Base-by-base conservation (phyloP, 2,888 invertebrate species). In the Phyllotreta striolata region DNA sequence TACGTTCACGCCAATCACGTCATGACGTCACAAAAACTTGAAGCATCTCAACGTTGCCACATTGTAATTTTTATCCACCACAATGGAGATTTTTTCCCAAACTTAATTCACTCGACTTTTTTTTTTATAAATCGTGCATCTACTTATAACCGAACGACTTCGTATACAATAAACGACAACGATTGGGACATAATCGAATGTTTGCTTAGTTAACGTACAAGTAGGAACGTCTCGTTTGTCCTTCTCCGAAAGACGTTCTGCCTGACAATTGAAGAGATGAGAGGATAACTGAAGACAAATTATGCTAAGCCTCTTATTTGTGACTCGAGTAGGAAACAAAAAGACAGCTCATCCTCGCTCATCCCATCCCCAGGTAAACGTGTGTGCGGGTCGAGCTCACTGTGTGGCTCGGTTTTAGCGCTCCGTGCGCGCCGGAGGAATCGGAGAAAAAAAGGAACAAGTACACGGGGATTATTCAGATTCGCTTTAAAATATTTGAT, bases 231-330 rank as follows among this genome's bases (percentile, higher is more conserved):
- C 70, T 71, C 65, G 66, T 68, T 70, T 70, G 69, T 73, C 71
- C 68, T 71, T 73, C 68, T 69, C 68, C 70, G 71, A 72, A 73
- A 73, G 70, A 68, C 66, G 67, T 64, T 70, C 49, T 10, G 49
- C 68, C 66, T 74, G 74, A 74, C 74, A 75, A 74, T 73, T 72
- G 73, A 74, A 72, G 72, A 74, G 74, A 75, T 74, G 73, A 71
- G 67, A 70, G 71, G 74, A 74, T 73, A 73, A 72, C 68, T 65
- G 69, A 61, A 72, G 75, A 74, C 75, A 76, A 76, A 76, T 76
- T 75, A 73, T 72, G 66, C 64, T 75, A 76, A 74, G 73, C 73
- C 68, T 70, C 73, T 75, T 74, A 74, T 71, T 68, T 69, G 66
- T 60, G 68, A 47, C 57, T 57, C 62, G 44, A 58, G 24, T 47